These are phyloP conservation scores for Tromatobia lineatoria DNA, from an alignment of 2,888 invertebrate species.

Conservation along the genomic window DNA sequence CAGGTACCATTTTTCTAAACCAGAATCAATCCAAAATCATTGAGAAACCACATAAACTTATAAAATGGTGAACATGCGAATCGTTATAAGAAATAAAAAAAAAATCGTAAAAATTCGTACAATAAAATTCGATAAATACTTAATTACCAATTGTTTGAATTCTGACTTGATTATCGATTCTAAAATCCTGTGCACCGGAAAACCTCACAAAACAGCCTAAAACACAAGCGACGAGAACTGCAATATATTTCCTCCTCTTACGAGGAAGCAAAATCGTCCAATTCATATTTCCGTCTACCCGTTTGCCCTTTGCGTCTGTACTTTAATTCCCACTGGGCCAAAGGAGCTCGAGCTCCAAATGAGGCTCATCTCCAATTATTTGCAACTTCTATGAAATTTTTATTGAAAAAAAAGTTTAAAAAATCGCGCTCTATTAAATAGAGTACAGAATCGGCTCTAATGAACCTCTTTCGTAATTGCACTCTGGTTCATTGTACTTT, in stretches of 20 bases:
- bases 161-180: slow-evolving; percentile 85
- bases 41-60: too few relatives aligned
- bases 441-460: slow-evolving; percentile 3
- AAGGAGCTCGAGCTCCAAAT: not conserved
- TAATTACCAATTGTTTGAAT: slow-evolving; percentile 84
- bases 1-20: too few relatives aligned
- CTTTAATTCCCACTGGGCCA: not conserved
- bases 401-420: not conserved
- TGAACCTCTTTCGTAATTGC: slow-evolving; percentile 12
- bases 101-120: slow-evolving; percentile 8
- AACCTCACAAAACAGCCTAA: slow-evolving; percentile 21
- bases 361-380: slow-evolving; percentile 9
- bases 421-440: not conserved
- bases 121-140: slow-evolving; percentile 46
- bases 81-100: too few relatives aligned
- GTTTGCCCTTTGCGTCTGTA: not conserved
- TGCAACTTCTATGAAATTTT: not conserved
- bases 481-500: slow-evolving; percentile 61
- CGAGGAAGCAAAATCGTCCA: slow-evolving; percentile 10
- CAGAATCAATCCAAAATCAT: too few relatives aligned
- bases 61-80: too few relatives aligned
- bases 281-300: slow-evolving; percentile 15
- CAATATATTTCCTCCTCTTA: not conserved
- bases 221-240: slow-evolving; percentile 12
- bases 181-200: slow-evolving; percentile 74